phyloP scores from a whole-genome alignment of 2,797 vertebrate species.

The Brachyalestes nurse region DNA sequence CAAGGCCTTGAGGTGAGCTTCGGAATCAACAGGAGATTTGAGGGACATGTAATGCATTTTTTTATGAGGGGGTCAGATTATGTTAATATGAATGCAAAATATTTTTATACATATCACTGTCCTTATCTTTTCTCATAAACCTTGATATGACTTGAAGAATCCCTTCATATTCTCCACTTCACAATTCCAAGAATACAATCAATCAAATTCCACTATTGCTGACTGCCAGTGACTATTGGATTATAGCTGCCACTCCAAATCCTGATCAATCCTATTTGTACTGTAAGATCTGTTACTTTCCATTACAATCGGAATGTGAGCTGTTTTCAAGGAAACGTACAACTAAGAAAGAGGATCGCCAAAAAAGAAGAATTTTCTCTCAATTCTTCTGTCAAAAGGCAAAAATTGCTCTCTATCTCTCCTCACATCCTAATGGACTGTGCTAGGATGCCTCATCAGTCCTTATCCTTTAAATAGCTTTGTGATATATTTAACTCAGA shows the following conservation, averaged over 20 bases:
- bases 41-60: background rate
- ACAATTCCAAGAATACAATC: background rate
- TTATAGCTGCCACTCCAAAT: background rate
- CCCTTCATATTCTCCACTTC: too few species aligned
- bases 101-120: background rate
- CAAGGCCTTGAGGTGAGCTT: constrained; percentile 29
- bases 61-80: background rate
- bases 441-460: background rate
- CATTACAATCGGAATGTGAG: background rate
- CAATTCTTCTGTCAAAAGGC: background rate
- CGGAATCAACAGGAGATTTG: constrained; percentile 25
- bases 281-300: background rate
- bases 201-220: background rate
- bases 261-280: background rate
- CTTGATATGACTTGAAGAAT: background rate
- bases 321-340: background rate
- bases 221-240: background rate
- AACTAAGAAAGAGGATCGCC: too few species aligned
- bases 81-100: background rate
- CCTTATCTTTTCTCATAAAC: background rate
- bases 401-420: background rate
- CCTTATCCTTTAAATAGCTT: constrained; percentile 20
- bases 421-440: background rate
- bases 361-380: background rate
- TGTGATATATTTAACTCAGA: constrained; percentile 52